Percentiles rank a stretch among this genome's conserved stretches.
Conservation (phyloP, 2,888 invertebrate genomes). For the Phyllotreta cruciferae region DNA sequence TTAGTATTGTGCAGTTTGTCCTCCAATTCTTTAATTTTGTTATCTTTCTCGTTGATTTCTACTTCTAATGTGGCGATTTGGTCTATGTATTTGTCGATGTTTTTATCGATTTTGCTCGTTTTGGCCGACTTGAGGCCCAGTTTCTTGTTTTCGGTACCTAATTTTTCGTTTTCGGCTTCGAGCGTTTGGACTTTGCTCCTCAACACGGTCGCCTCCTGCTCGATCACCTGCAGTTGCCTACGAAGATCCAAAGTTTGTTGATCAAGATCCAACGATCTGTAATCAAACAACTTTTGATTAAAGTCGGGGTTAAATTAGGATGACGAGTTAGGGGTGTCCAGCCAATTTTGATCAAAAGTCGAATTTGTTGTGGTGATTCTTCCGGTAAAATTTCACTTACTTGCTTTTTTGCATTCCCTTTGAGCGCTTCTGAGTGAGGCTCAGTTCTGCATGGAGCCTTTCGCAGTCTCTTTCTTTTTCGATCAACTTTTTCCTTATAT, state of each 20-base stretch:
- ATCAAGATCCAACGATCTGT: slow-evolving; percentile 69
- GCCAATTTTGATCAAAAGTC: too few species aligned
- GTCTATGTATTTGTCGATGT: slow-evolving; percentile 66
- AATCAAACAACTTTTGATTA: slow-evolving; percentile 38
- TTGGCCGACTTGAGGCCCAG: slow-evolving; percentile 69
- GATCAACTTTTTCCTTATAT: slow-evolving; percentile 76
- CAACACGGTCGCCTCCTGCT: slow-evolving; percentile 76
- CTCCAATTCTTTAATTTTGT: slow-evolving; percentile 67
- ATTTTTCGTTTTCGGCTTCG: slow-evolving; percentile 79
- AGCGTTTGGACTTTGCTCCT: slow-evolving; percentile 72
- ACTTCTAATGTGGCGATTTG: slow-evolving; percentile 70
- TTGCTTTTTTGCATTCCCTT: slow-evolving; percentile 71
- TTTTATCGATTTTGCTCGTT: slow-evolving; percentile 64
- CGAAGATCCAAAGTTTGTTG: slow-evolving; percentile 74
- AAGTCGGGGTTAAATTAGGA: slow-evolving; percentile 1
- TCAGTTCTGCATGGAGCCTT: slow-evolving; percentile 75
- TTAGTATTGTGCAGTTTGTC: slow-evolving; percentile 28
- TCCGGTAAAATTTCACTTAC: slow-evolving; percentile 57
- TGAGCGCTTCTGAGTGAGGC: slow-evolving; percentile 66
- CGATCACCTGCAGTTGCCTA: slow-evolving; percentile 77
- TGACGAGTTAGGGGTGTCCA: background rate
- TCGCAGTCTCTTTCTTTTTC: slow-evolving; percentile 86
- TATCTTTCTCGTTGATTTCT: slow-evolving; percentile 67
- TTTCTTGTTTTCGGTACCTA: slow-evolving; percentile 76
- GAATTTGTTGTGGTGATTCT: too few species aligned